A percentile compares a stretch with the other conserved stretches of the same genome.
Evolutionary conservation across 2,113 vertebrate genomes (phyloP).

Genomic region (Falcunculus frontatus): DNA sequence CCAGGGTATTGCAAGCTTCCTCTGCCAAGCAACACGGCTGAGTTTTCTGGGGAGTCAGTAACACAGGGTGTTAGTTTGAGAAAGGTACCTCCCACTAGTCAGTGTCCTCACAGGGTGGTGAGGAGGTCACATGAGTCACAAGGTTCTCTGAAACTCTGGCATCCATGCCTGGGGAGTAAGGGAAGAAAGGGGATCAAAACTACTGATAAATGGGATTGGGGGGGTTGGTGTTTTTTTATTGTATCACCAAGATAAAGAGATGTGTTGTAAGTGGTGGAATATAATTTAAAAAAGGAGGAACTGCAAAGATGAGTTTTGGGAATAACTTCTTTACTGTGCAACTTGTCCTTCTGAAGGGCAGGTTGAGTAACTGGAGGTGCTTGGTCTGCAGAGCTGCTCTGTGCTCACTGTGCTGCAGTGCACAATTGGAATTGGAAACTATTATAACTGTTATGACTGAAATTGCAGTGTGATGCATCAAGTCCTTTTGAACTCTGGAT

Average conservation of each 20-base stretch:
- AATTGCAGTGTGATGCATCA: background rate
- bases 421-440: background rate
- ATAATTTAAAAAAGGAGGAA: background rate
- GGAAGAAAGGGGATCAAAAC: background rate
- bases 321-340: background rate
- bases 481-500: conserved; percentile 16
- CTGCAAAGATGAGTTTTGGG: background rate
- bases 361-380: background rate
- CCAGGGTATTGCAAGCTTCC: background rate
- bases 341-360: background rate
- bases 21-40: fast-evolving
- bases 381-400: background rate
- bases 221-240: background rate
- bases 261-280: background rate
- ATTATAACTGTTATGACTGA: background rate
- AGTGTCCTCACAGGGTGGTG: background rate
- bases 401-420: background rate
- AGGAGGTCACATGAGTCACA: background rate
- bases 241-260: background rate
- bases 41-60: background rate
- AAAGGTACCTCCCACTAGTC: background rate
- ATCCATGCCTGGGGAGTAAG: background rate
- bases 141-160: background rate
- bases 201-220: background rate
- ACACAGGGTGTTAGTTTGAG: background rate